A percentile compares a stretch with the other conserved stretches of the same genome.
phyloP scores from a whole-genome alignment of 2,113 vertebrate species.

The Mesoclemmys tuberculata region DNA sequence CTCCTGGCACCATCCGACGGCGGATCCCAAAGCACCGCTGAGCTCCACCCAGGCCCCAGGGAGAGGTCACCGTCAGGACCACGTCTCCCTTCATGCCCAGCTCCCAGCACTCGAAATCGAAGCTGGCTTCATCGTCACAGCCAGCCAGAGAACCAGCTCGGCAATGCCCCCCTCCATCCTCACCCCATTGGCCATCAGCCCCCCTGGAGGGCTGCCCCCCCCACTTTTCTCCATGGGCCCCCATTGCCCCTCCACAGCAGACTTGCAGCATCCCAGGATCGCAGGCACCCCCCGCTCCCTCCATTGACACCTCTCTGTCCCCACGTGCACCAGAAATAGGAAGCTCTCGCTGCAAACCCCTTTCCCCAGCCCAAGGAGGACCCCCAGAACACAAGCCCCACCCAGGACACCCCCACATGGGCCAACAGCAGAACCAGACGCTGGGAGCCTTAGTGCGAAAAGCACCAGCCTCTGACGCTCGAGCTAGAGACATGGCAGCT shows the following conservation, averaged over 20 bases:
- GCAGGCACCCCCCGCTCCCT: not conserved
- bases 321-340: not conserved
- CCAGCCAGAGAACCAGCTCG: not conserved
- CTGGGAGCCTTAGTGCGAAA: not conserved
- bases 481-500: no score
- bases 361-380: not conserved
- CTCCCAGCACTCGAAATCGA: not conserved
- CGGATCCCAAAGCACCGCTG: not conserved
- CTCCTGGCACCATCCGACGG: not conserved
- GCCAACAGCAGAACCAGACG: not conserved
- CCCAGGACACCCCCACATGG: not conserved
- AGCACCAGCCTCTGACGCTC: not conserved
- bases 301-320: not conserved
- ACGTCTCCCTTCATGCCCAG: not conserved
- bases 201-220: not conserved
- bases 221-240: not conserved
- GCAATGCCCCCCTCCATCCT: not conserved
- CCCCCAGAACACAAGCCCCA: not conserved
- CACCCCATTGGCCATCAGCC: not conserved
- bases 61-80: not conserved
- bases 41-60: not conserved
- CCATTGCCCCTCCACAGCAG: not conserved
- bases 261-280: not conserved
- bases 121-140: no score
- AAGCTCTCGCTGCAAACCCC: no score